Evolutionary conservation across 2,113 vertebrate species (phyloP), one percentile per base, ranked within the genome.

Genomic region (Hystrix brachyura): DNA sequence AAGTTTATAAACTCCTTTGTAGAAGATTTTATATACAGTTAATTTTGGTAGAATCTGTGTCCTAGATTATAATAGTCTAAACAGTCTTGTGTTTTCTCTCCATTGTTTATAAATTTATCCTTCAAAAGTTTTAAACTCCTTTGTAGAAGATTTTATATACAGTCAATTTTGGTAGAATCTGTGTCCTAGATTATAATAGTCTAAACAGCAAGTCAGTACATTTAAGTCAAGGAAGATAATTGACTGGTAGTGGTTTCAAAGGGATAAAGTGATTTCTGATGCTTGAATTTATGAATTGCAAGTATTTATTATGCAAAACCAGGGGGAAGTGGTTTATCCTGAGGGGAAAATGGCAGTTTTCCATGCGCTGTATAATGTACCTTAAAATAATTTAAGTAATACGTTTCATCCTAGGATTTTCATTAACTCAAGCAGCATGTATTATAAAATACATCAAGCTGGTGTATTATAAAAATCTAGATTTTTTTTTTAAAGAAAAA

Each of bases 321-420:
- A 96, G 72, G 95, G 69, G 76, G 43, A 97, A 90, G 14, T 94
- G 64, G 90, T 79, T 90, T 98, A 92, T 95, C 94, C 65, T 94
- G 64, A 91, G 53, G 83, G 91, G 32, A 92, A 97, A 94, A 96
- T 97, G 87, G 51, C 55, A 91, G 90, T 92, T 97, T 97, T 92
- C 81, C 94, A 97, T 7, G 87, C 93, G 87, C 72, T 51, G n/a
- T 95, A 97, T 94, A 97, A 98, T 94, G 87, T 92, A 88, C 84
- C 92, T 96, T 96, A 95, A 97, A 97, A 97, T 97, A 98, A 97
- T 98, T 97, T 98, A 98, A 96, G 96, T 96, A 96, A 96, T 97
- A 97, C 90, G 78, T 92, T 95, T 94, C 81, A 97, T 97, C 81
- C 96, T 55, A 90, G 92, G 38, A 95, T 95, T 97, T 97, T 97